Base-by-base conservation (phyloP, 2,888 invertebrate genomes). In the Candidula unifasciata region DNA sequence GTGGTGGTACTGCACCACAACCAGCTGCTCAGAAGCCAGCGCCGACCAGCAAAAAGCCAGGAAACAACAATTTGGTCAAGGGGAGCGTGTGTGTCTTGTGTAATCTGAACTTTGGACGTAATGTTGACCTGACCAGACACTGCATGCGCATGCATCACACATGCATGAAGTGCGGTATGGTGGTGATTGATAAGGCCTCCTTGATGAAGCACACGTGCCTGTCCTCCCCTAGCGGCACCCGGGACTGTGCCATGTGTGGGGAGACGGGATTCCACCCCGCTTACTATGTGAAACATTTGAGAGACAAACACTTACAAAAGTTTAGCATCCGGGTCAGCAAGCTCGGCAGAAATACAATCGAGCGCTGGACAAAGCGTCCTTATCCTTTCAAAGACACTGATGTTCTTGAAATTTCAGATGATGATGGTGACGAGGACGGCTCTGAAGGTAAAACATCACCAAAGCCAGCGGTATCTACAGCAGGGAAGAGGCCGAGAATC, bases 161-260 rank as follows among this genome's bases (percentile, higher is more conserved):
- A 0, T 92, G 92, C 81, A 90, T 88, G 86, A 89, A 89, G 37
- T 92, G 92, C 88, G 92, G 92, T 18, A 91, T 92, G 90, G 91
- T 92, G 18, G 91, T 92, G 16, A 89, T 90, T 3, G 89, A 89
- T 68, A 88, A 88, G 57, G 87, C 88, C 54, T 88, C 91, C 44
- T 86, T 91, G 1, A 80, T 79, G 21, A 89, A 88, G 35, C 92
- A 92, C 84, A 89, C 88, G 6, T 92, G 92, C 84, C 85, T 87
- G 27, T 89, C 88, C 44, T 89, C 89, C 60, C 87, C 89, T 0
- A 86, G 88, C 79, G 88, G 88, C 8, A 89, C 87, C 44, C 86
- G 89, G 37, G 89, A 89, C 37, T 90, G 90, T 85, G 86, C 80
- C 77, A 88, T 91, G 77, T 92, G 91, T 88, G 88, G 88, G n/a